Percentiles rank a stretch among this genome's conserved stretches.
phyloP scores from a whole-genome alignment of 2,888 invertebrate species.

The Rhagium mordax region DNA sequence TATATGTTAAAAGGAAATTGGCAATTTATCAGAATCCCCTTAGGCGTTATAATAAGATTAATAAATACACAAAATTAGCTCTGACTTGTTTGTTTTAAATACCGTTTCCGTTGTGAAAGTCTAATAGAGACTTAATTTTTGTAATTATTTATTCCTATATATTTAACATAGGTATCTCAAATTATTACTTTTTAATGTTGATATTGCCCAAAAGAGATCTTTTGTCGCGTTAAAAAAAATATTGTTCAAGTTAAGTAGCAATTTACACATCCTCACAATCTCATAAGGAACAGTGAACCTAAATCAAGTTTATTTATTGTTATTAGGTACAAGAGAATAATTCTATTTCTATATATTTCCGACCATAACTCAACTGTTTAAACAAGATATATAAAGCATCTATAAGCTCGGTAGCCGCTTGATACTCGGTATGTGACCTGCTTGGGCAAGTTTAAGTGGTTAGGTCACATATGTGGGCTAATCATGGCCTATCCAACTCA shows the following conservation, averaged over 20 bases:
- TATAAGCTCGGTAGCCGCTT: conserved; percentile 7
- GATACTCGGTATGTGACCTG: conserved; percentile 25
- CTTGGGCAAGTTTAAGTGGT: conserved; percentile 36
- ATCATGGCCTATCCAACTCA: conserved; percentile 37
- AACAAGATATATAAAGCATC: not conserved
- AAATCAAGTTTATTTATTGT: not conserved
- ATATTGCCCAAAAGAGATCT: too few species aligned
- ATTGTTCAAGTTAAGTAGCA: not conserved
- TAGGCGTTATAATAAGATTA: not conserved
- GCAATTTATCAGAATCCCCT: not conserved
- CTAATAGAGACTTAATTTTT: not conserved
- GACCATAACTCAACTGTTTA: too few species aligned
- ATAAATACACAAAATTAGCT: not conserved
- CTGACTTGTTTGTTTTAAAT: not conserved
- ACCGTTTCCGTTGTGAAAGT: not conserved
- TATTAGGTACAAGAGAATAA: not conserved
- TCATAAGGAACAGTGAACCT: not conserved
- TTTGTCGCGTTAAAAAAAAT: not conserved
- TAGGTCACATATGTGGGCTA: conserved; percentile 47
- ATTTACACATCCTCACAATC: not conserved
- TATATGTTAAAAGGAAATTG: not conserved
- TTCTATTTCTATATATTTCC: too few species aligned
- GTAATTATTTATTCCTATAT: not conserved
- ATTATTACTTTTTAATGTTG: too few species aligned
- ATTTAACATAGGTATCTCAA: too few species aligned